Evolutionary conservation across 2,113 vertebrate genomes (phyloP), one percentile per base, ranked within the genome.

Genomic region (Echinops telfairi): DNA sequence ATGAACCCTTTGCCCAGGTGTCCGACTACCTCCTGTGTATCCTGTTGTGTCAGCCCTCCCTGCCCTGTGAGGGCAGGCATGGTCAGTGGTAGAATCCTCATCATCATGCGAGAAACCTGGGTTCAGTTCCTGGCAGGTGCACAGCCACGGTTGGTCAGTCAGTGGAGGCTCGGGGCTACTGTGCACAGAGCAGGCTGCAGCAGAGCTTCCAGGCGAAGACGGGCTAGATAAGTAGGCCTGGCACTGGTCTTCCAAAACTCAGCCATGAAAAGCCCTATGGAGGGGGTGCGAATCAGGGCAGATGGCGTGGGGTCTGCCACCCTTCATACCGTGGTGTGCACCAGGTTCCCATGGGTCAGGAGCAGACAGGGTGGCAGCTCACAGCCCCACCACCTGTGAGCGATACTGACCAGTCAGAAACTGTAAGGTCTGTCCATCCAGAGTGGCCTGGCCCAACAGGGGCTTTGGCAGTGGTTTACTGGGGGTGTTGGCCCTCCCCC

Each of bases 381-480:
- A 62, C 22, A 62, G 6, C 19, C 16, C 17, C 60, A 62, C 17
- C 60, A 22, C 60, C 60, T 62, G 16, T 62, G 19, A 62, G 60
- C 60, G 12, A 62, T 62, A 62, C 60, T 62, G 19, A 62, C 22
- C 60, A 62, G 17, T 62, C 19, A 71, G 70, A 33, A 75, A 64
- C 2, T 68, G 64, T 40, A 27, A 73, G 84, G 38, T 27, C 36
- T 53, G 86, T 68, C 33, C 2, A 31, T 14, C 8, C 47, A 3
- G 15, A 19, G 1, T 7, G 64, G 19, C 47, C 29, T 87, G 71
- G 47, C 40, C 27, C 17, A 31, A 7, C 29, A 31, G 64, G 3
- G 16, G 6, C 6, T 60, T 66, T 1, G 0, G 0, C 38, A 1
- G 29, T 47, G 11, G 38, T 47, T 40, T 12, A 11, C 31, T 75